A percentile compares a stretch with the other conserved stretches of the same genome.
These are phyloP conservation scores for Nomada goodeniana DNA, from an alignment of 2,888 invertebrate species.

Conservation along the genomic window DNA sequence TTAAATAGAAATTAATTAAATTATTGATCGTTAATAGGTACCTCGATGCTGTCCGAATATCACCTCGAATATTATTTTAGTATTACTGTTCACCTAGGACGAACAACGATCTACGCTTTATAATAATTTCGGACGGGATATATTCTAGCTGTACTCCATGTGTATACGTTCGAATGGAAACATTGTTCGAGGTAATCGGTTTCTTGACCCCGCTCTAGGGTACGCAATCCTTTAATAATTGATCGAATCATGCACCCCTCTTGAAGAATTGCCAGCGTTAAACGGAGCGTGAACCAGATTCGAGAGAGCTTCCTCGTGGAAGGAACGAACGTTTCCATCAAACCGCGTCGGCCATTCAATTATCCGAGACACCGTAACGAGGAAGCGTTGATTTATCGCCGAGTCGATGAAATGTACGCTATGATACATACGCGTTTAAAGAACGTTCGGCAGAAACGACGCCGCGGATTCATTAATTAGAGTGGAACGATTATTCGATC, in stretches of 20 bases:
- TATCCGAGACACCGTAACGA: constrained; percentile 62
- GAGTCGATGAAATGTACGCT: constrained; percentile 41
- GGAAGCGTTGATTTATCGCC: constrained; percentile 61
- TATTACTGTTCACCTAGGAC: too few relatives aligned
- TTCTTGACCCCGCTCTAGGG: too few relatives aligned
- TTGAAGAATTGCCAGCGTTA: constrained; percentile 22
- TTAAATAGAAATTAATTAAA: too few relatives aligned
- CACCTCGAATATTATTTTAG: too few relatives aligned
- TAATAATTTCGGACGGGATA: too few relatives aligned
- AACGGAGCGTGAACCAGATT: constrained; percentile 36
- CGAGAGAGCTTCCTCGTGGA: constrained; percentile 24
- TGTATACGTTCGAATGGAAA: too few relatives aligned
- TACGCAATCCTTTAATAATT: constrained; percentile 18
- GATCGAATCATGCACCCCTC: not conserved
- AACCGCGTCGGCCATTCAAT: constrained; percentile 57
- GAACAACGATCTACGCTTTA: too few relatives aligned
- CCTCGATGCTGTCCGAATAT: too few relatives aligned
- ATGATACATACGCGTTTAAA: constrained; percentile 20
- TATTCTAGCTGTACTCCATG: too few relatives aligned
- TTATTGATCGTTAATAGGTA: too few relatives aligned
- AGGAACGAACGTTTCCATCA: constrained; percentile 47
- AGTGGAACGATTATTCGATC: constrained; percentile 57
- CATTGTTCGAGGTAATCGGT: too few relatives aligned
- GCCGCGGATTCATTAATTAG: constrained; percentile 57
- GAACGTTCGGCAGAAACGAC: not conserved